phyloP scores from a whole-genome alignment of 2,888 invertebrate genomes.

The Prosopocoilus inquinatus region DNA sequence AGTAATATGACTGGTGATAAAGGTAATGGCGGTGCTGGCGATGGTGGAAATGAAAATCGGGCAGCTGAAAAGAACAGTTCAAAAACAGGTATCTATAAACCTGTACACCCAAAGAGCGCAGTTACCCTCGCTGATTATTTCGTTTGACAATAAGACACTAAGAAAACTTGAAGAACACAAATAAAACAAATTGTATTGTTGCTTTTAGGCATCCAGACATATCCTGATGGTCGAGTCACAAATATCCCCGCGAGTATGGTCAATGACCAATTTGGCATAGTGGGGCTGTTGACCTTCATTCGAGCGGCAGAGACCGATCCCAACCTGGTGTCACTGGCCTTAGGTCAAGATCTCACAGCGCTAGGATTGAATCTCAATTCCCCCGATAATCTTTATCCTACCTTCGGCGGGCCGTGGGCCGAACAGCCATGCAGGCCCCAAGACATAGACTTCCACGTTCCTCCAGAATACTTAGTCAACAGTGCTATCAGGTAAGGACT shows the following conservation, averaged over 20 bases:
- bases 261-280: slow-evolving; percentile 99
- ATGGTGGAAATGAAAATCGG: slow-evolving; percentile 29
- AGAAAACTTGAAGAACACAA: neutral
- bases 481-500: slow-evolving; percentile 72
- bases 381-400: slow-evolving; percentile 96
- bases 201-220: slow-evolving; percentile 82
- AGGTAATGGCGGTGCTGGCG: slow-evolving; percentile 48
- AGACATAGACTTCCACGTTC: slow-evolving; percentile 98
- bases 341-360: slow-evolving; percentile 97
- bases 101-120: too few species aligned
- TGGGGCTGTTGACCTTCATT: slow-evolving; percentile 96
- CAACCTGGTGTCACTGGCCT: slow-evolving; percentile 91
- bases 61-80: slow-evolving; percentile 39
- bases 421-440: slow-evolving; percentile 97
- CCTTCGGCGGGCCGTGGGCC: slow-evolving; percentile 98
- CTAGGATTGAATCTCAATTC: slow-evolving; percentile 98
- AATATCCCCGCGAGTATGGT: slow-evolving; percentile 99
- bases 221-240: slow-evolving; percentile 95
- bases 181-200: neutral
- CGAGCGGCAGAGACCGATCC: slow-evolving; percentile 97
- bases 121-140: too few species aligned
- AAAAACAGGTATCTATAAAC: slow-evolving; percentile 38
- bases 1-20: slow-evolving; percentile 51
- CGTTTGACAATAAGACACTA: too few species aligned
- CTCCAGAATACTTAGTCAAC: slow-evolving; percentile 98